phyloP scores from a whole-genome alignment of 2,888 invertebrate species.

The Lochmaea crataegi region DNA sequence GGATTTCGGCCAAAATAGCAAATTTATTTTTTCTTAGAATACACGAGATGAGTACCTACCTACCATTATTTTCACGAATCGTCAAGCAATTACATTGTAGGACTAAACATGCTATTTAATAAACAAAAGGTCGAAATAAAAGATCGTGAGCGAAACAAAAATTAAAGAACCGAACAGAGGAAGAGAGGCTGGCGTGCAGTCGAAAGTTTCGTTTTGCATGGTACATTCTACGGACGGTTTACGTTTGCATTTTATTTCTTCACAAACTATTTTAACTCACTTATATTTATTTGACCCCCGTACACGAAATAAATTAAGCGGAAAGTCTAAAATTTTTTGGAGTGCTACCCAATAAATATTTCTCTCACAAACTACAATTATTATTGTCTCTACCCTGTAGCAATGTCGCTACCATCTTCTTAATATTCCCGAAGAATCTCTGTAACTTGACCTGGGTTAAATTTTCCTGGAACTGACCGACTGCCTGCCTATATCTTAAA shows the following conservation, averaged over 20 bases:
- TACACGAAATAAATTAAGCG: neutral
- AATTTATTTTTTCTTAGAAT: slow-evolving; percentile 20
- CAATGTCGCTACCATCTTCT: slow-evolving; percentile 15
- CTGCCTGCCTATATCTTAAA: slow-evolving; percentile 26
- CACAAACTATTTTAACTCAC: neutral
- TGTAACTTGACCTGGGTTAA: slow-evolving; percentile 37
- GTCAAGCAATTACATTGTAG: slow-evolving; percentile 36
- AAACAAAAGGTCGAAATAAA: slow-evolving; percentile 34
- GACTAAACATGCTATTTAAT: slow-evolving; percentile 37
- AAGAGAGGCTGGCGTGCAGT: neutral
- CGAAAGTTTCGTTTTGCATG: slow-evolving; percentile 14
- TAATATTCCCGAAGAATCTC: slow-evolving; percentile 3
- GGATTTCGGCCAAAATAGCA: too few species aligned
- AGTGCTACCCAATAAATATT: neutral
- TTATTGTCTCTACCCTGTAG: neutral
- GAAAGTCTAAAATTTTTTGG: too few species aligned
- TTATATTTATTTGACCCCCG: neutral
- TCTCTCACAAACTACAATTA: neutral
- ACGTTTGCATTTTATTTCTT: neutral
- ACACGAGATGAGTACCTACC: too few species aligned
- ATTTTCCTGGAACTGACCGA: slow-evolving; percentile 42
- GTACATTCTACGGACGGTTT: neutral
- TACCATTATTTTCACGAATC: slow-evolving; percentile 25
- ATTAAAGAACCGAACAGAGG: slow-evolving; percentile 13
- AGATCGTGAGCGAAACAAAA: slow-evolving; percentile 28